Evolutionary conservation across 2,113 vertebrate genomes (phyloP), one percentile per base, ranked within the genome.

Genomic region (Eretmodus cyanostictus): DNA sequence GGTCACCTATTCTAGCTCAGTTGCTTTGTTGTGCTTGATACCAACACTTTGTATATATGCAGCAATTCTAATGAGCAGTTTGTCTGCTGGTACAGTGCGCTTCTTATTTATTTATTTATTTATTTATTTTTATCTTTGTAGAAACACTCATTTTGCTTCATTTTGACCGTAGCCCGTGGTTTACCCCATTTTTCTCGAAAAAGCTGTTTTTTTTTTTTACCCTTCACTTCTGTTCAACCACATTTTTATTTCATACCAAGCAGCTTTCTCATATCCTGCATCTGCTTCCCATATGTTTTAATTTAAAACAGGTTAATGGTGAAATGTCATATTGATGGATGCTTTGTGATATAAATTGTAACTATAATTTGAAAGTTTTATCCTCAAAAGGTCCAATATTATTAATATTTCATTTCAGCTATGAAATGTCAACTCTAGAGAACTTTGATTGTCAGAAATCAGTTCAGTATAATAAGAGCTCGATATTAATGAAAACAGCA

Each of bases 281-380:
- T 78, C 88, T 92, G 71, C 73, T 85, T 73, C 63, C 85, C 40
- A 86, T 83, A 47, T 89, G 76, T 90, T 89, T 80, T 27, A 61
- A 40, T 80, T 63, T 84, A 22, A 80, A 59, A 87, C 42, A 78
- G 45, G 16, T 40, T 38, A 86, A 57, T 57, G 40, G 9, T 68
- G 29, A 80, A 63, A 24, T 17, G 14, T 24, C 53, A 59, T 80
- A 47, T 78, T 57, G 47, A 73, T 81, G n/a, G 40, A 66, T 61
- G 17, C 53, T 79, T 87, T 57, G 89, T 82, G 19, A 40, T 13
- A 1, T 80, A 11, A 6, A 31, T 71, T 49, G 63, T 61, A 34
- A 22, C 49, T 57, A 80, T 59, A 38, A 22, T 49, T 71, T 19
- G n/a, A 45, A 71, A 47, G 3, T 24, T 82, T 87, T 55, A 17